These are phyloP conservation scores for Phyllotis vaccarum DNA, from an alignment of 2,797 vertebrate species.

Conservation along the genomic window DNA sequence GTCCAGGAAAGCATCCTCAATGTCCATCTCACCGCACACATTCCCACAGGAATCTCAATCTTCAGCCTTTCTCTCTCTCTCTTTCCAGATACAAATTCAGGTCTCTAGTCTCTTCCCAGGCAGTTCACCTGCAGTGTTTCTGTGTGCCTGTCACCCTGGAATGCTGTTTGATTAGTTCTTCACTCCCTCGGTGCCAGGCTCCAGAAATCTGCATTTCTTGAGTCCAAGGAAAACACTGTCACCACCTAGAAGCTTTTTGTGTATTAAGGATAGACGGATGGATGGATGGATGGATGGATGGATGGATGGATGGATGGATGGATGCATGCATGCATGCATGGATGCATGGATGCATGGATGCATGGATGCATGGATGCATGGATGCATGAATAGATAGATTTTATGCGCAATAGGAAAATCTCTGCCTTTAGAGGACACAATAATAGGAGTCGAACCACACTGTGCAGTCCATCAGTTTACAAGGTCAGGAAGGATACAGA, in stretches of 20 bases:
- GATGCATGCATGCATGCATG: no score
- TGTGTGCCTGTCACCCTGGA: background rate
- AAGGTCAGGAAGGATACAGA: slow-evolving; percentile 64
- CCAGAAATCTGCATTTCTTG: background rate
- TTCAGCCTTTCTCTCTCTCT: background rate
- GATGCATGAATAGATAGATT: background rate
- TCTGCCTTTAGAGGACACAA: background rate
- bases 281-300: background rate
- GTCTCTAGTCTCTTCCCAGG: background rate
- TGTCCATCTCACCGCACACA: background rate
- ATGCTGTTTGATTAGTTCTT: background rate
- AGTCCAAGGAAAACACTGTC: slow-evolving; percentile 1
- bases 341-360: background rate
- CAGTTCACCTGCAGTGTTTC: background rate
- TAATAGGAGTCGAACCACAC: slow-evolving; percentile 28
- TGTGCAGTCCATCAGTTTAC: slow-evolving; percentile 58
- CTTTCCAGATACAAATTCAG: background rate
- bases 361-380: background rate
- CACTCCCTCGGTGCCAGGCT: background rate
- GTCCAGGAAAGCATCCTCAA: background rate
- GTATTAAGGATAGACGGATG: background rate
- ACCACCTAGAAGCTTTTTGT: background rate
- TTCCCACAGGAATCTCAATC: background rate
- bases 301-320: background rate
- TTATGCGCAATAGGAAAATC: slow-evolving; percentile 13